Evolutionary conservation across 1,140 invertebrate species (phyloP), one percentile per base, ranked within the genome.

Genomic region (Steinernema khuongi): DNA sequence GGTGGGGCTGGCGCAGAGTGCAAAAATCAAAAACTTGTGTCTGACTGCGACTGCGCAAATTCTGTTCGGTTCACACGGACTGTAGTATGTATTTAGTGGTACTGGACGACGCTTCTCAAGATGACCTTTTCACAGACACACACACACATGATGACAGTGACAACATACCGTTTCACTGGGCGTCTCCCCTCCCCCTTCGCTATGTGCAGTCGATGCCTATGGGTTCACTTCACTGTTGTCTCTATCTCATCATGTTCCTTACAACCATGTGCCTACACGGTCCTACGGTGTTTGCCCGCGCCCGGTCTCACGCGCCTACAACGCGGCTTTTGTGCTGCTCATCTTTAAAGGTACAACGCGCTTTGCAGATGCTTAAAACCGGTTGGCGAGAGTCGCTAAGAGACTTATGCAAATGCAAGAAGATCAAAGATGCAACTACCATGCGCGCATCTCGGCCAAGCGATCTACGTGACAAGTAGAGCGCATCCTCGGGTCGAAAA

Each of bases 391-490:
- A 11, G 50, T 60, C 50, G 50, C 7, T 4, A 26, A 60, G 11
- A 14, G 50, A 60, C 50, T 60, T 60, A 60, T 60, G 50, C 50
- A 60, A 60, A 60, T 60, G 50, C 50, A 22, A 7, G 14, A 4
- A 60, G 50, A 60, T 60, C 50, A 60, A 22, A 60, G 50, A 60
- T 60, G 50, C 50, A 60, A 60, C 50, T 60, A 60, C 19, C 50
- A 60, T 60, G 14, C 22, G 50, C 50, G 50, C 50, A 60, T 60
- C 50, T 60, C 22, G 7, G 14, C 36, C 14, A 60, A 60, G 22
- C 50, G 50, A 60, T 60, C 50, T 17, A 60, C 36, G 36, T 41
- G 36, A 41, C 36, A 41, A 41, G 50, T 26, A 22, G 50, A 60
- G 50, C 50, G 50, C 50, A 22, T 60, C 22, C 50, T 11, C 50